Base-by-base conservation (phyloP, 1,140 invertebrate species). In the Nasonia vitripennis region DNA sequence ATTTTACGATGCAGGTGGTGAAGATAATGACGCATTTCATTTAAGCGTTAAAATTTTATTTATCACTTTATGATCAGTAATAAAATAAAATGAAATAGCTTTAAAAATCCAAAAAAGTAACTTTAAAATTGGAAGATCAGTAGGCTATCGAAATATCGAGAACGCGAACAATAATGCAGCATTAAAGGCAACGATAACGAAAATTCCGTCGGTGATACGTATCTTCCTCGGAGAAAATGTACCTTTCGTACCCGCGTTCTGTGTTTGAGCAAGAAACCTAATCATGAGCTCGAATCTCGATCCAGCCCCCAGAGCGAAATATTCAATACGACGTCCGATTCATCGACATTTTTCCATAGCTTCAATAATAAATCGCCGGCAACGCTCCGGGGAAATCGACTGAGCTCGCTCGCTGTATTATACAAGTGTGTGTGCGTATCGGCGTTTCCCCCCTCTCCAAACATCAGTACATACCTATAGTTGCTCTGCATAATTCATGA, bases 361-460 rank as follows among this genome's bases (percentile, higher is more conserved):
- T 51, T 77, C 45, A 45, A 77, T 77, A 77, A 77, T 71, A 71
- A 71, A 71, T 71, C 68, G 68, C n/a, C 68, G 11, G 23, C 55
- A 31, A 31, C 68, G 68, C 31, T 27, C 27, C 68, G 27, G 68
- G 68, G 27, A 71, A 71, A 71, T 71, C 68, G 31, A 71, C 34
- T 37, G n/a, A 4, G 27, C 23, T 34, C 68, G 12, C 6, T 11
- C 68, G 27, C 27, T 27, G 27, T 71, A 71, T 71, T 71, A 34
- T 71, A 12, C 68, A 34, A 71, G 68, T 34, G 27, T 34, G 68
- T n/a, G 17, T 34, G 68, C 6, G 17, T 2, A 62, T 62, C 68
- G 68, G 23, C 31, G 2, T 71, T 31, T 71, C 68, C 14, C 6
- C 23, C 14, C 45, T 7, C 41, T 23, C 20, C 7, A 51, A n/a